Conservation (phyloP, 2,113 vertebrate species). For the Marmota flaviventris region DNA sequence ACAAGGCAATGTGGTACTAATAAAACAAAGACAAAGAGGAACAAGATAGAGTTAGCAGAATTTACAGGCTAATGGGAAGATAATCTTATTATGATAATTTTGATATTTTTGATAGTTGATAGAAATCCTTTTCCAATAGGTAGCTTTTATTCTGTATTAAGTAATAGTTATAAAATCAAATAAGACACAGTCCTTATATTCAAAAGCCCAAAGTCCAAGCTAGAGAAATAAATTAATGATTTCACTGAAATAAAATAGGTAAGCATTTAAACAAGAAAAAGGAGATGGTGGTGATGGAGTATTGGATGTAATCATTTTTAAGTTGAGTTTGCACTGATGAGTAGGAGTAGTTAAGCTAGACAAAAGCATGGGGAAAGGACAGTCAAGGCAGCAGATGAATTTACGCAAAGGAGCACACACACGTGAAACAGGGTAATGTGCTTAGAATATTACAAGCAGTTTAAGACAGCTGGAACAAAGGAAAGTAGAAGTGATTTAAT, state of each 20-base stretch:
- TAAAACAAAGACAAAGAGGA: slow-evolving; percentile 30
- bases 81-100: slow-evolving; percentile 31
- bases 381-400: not conserved
- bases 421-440: slow-evolving; percentile 22
- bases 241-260: not conserved
- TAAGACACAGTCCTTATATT: not conserved
- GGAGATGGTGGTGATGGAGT: not conserved
- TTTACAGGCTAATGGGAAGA: slow-evolving; percentile 17
- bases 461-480: not conserved
- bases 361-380: not conserved
- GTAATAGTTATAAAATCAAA: slow-evolving; percentile 38
- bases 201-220: slow-evolving; percentile 5
- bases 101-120: not conserved
- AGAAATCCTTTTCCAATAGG: slow-evolving; percentile 15
- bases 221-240: not conserved
- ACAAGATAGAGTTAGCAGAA: slow-evolving; percentile 18
- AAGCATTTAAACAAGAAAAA: slow-evolving; percentile 13
- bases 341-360: not conserved
- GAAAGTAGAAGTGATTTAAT: not conserved
- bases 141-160: slow-evolving; percentile 37
- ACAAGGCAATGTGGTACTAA: not conserved
- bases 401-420: not conserved
- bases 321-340: not conserved
- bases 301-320: slow-evolving; percentile 13
- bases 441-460: slow-evolving; percentile 3